Base-by-base conservation (phyloP, 2,113 vertebrate genomes). In the Hiodon tergisus region DNA sequence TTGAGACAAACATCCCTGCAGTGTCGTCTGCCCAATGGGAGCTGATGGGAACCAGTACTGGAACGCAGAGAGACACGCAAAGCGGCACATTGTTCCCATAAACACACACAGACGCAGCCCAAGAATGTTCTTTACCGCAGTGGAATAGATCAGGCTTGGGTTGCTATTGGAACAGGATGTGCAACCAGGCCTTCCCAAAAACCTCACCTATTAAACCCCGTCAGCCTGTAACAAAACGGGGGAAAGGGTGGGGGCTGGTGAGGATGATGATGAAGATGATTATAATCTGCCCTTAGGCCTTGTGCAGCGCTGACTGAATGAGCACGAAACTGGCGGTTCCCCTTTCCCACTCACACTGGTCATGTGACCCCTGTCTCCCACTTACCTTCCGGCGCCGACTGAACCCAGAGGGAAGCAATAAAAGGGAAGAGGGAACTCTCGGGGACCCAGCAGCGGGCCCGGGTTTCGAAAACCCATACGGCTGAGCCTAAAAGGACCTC, bases 101-200 rank as follows among this genome's bases (percentile, higher is more conserved):
- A 79, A 77, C 62, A 71, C 61, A 61, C 7, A 7, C 71, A 8
- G 61, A 61, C 7, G 8, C 71, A 8, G 61, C 53, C 67, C 69
- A 81, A 77, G 80, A 73, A 84, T 79, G 72, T 53, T 76, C 77
- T 83, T 86, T 77, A 82, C 67, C 17, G 68, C 10, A 11, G 69
- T 54, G 59, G 66, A 81, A 31, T 63, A 76, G 17, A 76, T 67
- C 68, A 66, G 7, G 51, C 65, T 78, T 80, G 6, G 70, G 65
- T 78, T 77, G 17, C 59, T 72, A n/a, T 2, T 51, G 65, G 67
- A 76, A 73, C 73, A 76, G 67, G 31, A 31, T 31, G 31, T 31
- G 31, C 31, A 31, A 31, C 31, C 31, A 0, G 31, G 31, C 31
- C 31, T 31, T 53, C 53, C n/a, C 2, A 11, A 46, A 8, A 66